phyloP scores from a whole-genome alignment of 35 echinoderm and acorn worm genomes.

The Strongylocentrotus purpuratus region DNA sequence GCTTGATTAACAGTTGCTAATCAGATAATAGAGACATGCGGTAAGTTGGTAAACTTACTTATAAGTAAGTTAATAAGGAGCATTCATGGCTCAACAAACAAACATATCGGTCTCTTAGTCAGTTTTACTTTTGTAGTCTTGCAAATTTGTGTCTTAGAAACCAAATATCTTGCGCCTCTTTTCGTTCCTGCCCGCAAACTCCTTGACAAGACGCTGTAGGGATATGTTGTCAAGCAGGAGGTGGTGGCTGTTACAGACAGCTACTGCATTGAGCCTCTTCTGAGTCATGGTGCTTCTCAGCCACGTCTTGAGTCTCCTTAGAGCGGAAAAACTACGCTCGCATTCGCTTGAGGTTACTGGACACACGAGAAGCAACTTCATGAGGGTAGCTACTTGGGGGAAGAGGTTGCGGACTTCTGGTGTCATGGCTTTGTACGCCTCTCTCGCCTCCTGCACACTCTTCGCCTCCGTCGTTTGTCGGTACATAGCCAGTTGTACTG shows the following conservation, averaged over 20 bases:
- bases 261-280: slow-evolving; percentile 38
- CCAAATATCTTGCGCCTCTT: background rate
- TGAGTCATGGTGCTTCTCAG: slow-evolving; percentile 65
- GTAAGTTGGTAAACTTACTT: too few species aligned
- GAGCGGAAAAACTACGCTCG: slow-evolving; percentile 49
- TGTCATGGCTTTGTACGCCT: slow-evolving; percentile 27
- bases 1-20: too few species aligned
- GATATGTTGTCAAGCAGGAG: background rate
- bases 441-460: slow-evolving; percentile 36
- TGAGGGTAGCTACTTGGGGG: slow-evolving; percentile 6
- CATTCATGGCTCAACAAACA: too few species aligned
- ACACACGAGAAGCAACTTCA: slow-evolving; percentile 28
- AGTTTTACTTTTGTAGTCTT: too few species aligned
- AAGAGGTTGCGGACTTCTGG: slow-evolving; percentile 41
- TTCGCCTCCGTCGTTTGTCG: slow-evolving; percentile 32
- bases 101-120: too few species aligned
- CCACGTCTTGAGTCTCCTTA: slow-evolving; percentile 54
- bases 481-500: slow-evolving; percentile 59
- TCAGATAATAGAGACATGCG: too few species aligned
- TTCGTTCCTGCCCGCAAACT: background rate
- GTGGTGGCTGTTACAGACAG: background rate
- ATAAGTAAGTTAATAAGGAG: too few species aligned
- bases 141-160: too few species aligned
- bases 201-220: background rate
- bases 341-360: slow-evolving; percentile 45